phyloP scores from a whole-genome alignment of 2,113 vertebrate genomes.

The Ciconia stormi region DNA sequence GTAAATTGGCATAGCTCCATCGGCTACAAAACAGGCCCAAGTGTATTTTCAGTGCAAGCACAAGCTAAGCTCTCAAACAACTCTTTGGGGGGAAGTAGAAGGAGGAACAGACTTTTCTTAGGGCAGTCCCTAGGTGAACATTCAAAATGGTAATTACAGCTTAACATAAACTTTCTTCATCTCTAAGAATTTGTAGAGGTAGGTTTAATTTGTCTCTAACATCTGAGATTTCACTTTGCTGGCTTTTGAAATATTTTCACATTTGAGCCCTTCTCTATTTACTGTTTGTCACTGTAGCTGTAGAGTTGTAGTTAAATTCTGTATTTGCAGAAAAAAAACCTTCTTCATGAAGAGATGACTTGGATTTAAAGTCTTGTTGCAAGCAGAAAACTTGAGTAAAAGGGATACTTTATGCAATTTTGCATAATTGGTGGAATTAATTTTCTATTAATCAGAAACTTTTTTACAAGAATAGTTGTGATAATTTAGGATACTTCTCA shows the following conservation, averaged over 20 bases:
- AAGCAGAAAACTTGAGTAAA: not conserved
- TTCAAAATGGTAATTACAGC: not conserved
- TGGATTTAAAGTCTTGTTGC: not conserved
- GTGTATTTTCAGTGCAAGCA: slow-evolving; percentile 55
- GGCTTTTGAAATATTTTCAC: not conserved
- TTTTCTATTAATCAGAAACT: not conserved
- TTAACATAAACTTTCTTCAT: not conserved
- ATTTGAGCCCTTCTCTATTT: not conserved
- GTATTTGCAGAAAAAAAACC: not conserved
- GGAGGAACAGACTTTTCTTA: not conserved
- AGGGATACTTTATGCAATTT: not conserved
- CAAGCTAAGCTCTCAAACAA: not conserved
- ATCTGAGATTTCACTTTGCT: not conserved
- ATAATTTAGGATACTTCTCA: not conserved
- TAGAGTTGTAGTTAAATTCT: not conserved
- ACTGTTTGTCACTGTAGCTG: not conserved
- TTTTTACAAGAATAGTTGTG: not conserved
- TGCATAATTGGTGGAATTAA: not conserved
- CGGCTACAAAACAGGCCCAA: not conserved
- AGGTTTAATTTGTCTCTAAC: not conserved
- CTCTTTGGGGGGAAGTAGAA: not conserved
- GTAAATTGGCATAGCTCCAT: slow-evolving; percentile 52
- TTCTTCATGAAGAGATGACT: not conserved
- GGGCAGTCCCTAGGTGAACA: not conserved
- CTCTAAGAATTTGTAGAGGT: not conserved